phyloP scores from a whole-genome alignment of 1,140 invertebrate genomes.

The Orchestia grillus region DNA sequence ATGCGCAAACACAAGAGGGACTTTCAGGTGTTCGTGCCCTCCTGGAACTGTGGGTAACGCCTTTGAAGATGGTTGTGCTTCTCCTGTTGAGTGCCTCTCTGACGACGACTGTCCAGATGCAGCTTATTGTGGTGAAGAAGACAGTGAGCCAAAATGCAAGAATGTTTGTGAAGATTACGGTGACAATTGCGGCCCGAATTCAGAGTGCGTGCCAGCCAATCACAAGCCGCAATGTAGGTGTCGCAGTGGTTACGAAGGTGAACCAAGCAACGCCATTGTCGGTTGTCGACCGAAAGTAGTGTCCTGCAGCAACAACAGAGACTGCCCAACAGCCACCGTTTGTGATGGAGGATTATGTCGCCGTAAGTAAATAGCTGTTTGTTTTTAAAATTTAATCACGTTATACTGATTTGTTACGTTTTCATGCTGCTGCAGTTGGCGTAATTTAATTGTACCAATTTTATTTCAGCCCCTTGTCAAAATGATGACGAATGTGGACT shows the following conservation, averaged over 20 bases:
- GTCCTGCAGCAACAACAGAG: constrained; percentile 78
- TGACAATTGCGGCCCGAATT: constrained; percentile 82
- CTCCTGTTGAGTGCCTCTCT: constrained; percentile 82
- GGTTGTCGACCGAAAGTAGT: constrained; percentile 84
- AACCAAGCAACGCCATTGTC: constrained; percentile 78
- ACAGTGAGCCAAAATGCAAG: constrained; percentile 82
- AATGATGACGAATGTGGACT: constrained; percentile 84
- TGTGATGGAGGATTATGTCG: constrained; percentile 86
- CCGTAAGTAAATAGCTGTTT: constrained; percentile 75
- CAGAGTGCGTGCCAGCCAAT: constrained; percentile 82
- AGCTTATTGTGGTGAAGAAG: constrained; percentile 80
- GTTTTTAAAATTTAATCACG: background rate
- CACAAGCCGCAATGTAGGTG: constrained; percentile 84
- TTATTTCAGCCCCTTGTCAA: constrained; percentile 80
- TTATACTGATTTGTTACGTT: background rate
- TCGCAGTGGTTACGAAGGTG: constrained; percentile 81
- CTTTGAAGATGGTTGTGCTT: constrained; percentile 81
- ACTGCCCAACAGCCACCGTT: constrained; percentile 84
- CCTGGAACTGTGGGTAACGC: constrained; percentile 84
- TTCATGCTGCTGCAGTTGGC: background rate
- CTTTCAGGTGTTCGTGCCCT: constrained; percentile 85
- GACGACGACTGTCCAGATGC: constrained; percentile 83
- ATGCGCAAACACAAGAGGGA: constrained; percentile 86
- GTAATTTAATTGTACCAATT: constrained; percentile 45
- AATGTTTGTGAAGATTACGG: constrained; percentile 80